phyloP scores from a whole-genome alignment of 2,888 invertebrate species.

The Drosophila flavopinicola region DNA sequence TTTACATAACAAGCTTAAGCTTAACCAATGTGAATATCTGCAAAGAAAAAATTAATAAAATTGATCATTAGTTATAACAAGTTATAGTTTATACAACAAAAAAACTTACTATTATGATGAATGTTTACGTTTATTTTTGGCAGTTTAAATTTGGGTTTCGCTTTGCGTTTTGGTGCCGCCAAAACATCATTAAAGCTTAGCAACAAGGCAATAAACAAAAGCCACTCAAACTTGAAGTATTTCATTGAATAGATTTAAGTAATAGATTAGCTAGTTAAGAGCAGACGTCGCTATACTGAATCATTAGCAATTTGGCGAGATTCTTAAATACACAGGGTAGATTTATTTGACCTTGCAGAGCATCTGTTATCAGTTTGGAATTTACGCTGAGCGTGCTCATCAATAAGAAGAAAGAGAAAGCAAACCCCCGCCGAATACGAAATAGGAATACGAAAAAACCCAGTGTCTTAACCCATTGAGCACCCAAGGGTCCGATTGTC shows the following conservation, averaged over 20 bases:
- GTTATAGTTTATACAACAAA: not conserved
- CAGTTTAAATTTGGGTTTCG: conserved; percentile 18
- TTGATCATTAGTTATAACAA: not conserved
- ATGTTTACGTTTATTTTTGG: conserved; percentile 58
- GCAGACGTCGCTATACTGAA: conserved; percentile 21
- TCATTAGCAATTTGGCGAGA: not conserved
- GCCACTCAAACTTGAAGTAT: conserved; percentile 51
- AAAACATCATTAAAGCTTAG: conserved; percentile 23
- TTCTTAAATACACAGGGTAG: conserved; percentile 29
- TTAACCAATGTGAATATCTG: conserved; percentile 61
- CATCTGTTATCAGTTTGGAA: conserved; percentile 42
- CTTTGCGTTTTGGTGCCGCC: conserved; percentile 50
- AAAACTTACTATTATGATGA: conserved; percentile 63
- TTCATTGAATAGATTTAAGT: conserved; percentile 44
- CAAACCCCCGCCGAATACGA: conserved; percentile 50
- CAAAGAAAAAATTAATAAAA: conserved; percentile 6
- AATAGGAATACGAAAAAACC: too few species aligned
- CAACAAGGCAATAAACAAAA: conserved; percentile 34
- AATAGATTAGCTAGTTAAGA: not conserved
- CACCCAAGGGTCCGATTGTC: conserved; percentile 27
- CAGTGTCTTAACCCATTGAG: conserved; percentile 53
- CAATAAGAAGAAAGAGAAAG: conserved; percentile 17
- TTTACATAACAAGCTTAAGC: not conserved
- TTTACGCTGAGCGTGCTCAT: conserved; percentile 18
- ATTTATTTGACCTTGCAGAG: conserved; percentile 23